Conservation (phyloP, 2,113 vertebrate genomes). For the Sterrhoptilus dennistouni region DNA sequence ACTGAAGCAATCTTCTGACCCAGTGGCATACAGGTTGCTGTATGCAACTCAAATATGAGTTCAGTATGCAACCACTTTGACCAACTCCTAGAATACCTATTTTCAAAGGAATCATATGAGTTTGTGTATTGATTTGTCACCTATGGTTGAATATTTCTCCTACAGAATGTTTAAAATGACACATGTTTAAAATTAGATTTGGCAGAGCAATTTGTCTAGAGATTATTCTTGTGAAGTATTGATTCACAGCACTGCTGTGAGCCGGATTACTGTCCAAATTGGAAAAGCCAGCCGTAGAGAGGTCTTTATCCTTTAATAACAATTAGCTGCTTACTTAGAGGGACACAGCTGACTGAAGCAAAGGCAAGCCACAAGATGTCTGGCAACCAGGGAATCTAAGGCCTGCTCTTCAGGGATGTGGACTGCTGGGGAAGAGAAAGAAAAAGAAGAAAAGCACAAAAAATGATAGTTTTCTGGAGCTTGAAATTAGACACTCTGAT, state of each 20-base stretch:
- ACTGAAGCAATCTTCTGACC: not conserved
- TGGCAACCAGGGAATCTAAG: constrained; percentile 2
- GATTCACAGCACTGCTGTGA: constrained; percentile 81
- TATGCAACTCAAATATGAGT: not conserved
- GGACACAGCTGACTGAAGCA: constrained; percentile 64
- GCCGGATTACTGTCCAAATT: constrained; percentile 81
- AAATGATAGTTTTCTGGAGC: constrained; percentile 59
- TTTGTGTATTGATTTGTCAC: constrained; percentile 51
- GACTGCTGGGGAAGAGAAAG: not conserved
- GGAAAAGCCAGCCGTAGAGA: constrained; percentile 86
- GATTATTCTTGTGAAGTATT: constrained; percentile 70
- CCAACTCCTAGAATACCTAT: not conserved
- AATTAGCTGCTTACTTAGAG: constrained; percentile 80
- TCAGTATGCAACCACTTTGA: not conserved
- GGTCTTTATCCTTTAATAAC: constrained; percentile 91
- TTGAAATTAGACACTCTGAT: constrained; percentile 12
- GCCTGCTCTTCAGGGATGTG: constrained; percentile 45
- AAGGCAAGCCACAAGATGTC: constrained; percentile 55
- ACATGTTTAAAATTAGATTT: constrained; percentile 67
- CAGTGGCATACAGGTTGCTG: not conserved
- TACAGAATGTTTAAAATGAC: constrained; percentile 53
- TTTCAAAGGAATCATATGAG: constrained; percentile 1
- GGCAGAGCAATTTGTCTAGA: constrained; percentile 62
- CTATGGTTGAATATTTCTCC: constrained; percentile 47
- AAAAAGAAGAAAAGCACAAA: not conserved